Conservation (phyloP, 2,888 invertebrate genomes). For the Xestia ashworthii region DNA sequence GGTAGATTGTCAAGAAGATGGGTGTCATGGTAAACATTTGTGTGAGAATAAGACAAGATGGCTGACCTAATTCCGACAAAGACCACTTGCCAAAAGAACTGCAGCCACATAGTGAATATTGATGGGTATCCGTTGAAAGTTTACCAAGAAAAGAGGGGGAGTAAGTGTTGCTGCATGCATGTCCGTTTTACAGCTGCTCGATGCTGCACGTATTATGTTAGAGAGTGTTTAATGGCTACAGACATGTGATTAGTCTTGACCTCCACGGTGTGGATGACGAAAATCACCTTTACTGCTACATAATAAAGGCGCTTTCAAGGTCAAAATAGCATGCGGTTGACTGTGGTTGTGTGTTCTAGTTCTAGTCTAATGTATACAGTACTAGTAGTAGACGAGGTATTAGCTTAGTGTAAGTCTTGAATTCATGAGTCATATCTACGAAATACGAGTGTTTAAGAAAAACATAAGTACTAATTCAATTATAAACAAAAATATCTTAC, state of each 20-base stretch:
- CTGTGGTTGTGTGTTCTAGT: constrained; percentile 1
- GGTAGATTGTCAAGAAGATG: background rate
- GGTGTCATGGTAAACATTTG: background rate
- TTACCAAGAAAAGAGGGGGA: too few species aligned
- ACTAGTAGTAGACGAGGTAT: background rate
- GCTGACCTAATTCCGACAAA: background rate
- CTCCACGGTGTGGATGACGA: background rate
- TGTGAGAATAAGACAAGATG: background rate
- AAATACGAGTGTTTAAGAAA: background rate
- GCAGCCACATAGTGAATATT: background rate
- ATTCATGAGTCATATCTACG: background rate
- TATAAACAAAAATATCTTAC: background rate
- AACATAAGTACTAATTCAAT: background rate
- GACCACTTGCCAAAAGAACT: background rate
- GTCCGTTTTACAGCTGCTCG: background rate
- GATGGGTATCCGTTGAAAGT: too few species aligned
- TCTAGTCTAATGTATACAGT: background rate
- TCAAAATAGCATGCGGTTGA: constrained; percentile 8
- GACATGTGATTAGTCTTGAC: too few species aligned
- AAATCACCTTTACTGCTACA: background rate
- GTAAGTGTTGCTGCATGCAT: background rate
- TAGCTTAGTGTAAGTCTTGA: background rate
- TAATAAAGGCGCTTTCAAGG: background rate
- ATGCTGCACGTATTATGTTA: background rate
- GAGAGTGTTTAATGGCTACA: background rate